phyloP scores from a whole-genome alignment of 2,888 invertebrate species.

The Noctua pronuba region DNA sequence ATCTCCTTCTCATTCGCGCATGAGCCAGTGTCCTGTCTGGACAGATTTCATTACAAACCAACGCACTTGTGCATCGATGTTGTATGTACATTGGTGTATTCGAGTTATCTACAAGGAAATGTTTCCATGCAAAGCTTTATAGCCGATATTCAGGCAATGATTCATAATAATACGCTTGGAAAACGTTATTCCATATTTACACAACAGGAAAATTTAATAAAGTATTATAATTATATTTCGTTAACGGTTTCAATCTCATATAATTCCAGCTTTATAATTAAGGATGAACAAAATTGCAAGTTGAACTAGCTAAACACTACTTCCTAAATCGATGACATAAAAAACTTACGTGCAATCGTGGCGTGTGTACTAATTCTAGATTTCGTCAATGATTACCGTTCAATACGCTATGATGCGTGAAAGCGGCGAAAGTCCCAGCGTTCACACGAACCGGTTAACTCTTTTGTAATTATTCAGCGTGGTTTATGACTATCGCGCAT shows the following conservation, averaged over 20 bases:
- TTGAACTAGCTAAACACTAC: slow-evolving; percentile 12
- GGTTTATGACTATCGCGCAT: slow-evolving; percentile 62
- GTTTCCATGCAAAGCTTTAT: slow-evolving; percentile 14
- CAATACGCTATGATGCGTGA: slow-evolving; percentile 80
- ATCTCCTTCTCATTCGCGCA: slow-evolving; percentile 73
- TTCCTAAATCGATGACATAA: slow-evolving; percentile 42
- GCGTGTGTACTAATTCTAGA: slow-evolving; percentile 74
- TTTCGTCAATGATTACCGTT: slow-evolving; percentile 79
- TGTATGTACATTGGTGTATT: slow-evolving; percentile 29
- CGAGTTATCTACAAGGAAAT: slow-evolving; percentile 46
- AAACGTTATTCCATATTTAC: slow-evolving; percentile 36
- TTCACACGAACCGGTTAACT: slow-evolving; percentile 80
- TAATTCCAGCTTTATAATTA: slow-evolving; percentile 14
- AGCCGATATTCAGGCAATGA: slow-evolving; percentile 29
- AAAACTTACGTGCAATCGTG: slow-evolving; percentile 55
- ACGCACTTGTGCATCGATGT: slow-evolving; percentile 54
- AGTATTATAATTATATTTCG: not conserved
- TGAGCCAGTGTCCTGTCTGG: slow-evolving; percentile 78
- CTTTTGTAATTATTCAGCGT: slow-evolving; percentile 77
- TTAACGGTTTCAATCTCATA: not conserved
- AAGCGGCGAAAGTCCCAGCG: slow-evolving; percentile 85
- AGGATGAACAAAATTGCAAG: not conserved
- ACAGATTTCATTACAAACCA: slow-evolving; percentile 79
- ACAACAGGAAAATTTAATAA: slow-evolving; percentile 68
- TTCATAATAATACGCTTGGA: slow-evolving; percentile 46